Evolutionary conservation across 2,888 invertebrate genomes (phyloP), one percentile per base, ranked within the genome.

Genomic region (Spisula subtruncata): DNA sequence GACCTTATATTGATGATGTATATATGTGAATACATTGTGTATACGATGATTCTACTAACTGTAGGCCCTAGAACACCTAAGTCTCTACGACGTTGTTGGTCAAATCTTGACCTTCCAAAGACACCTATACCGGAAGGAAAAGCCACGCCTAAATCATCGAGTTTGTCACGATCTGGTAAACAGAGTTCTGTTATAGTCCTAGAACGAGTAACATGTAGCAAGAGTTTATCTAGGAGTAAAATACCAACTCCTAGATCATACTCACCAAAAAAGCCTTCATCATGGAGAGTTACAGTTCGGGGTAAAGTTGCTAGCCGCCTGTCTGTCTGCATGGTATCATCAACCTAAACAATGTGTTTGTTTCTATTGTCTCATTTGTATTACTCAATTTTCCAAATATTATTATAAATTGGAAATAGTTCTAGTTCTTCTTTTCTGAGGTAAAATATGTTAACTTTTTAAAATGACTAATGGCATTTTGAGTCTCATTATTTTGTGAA

Each of bases 11-110:
- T 75, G 75, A 35, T 75, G 32, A n/a, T n/a, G n/a, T n/a, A n/a
- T 35, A 75, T 32, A 75, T 75, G 16, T 41, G 32, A 16, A 32
- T 75, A 32, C 35, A 75, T 75, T n/a, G 60, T 25, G 60, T 66
- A 66, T 41, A 66, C 12, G 25, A 66, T 66, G 32, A 83, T 85
- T 85, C 2, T 41, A 79, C 85, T 80, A 88, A 84, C 85, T 85
- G 48, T 89, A 93, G 93, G 93, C 93, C 94, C 94, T 71, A 88
- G 90, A 60, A 93, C 91, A 46, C 91, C 91, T 48, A 94, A 93
- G 83, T 92, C 93, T 32, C 92, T 94, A 60, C 92, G 94, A 71
- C 91, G 94, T 60, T 90, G 93, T 91, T 95, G 95, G 95, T 94
- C 94, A 41, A 93, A 88, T 81, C 87, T 94, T 86, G 94, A 94